Evolutionary conservation across 2,113 vertebrate species (phyloP).

Genomic region (Cathartes aura): DNA sequence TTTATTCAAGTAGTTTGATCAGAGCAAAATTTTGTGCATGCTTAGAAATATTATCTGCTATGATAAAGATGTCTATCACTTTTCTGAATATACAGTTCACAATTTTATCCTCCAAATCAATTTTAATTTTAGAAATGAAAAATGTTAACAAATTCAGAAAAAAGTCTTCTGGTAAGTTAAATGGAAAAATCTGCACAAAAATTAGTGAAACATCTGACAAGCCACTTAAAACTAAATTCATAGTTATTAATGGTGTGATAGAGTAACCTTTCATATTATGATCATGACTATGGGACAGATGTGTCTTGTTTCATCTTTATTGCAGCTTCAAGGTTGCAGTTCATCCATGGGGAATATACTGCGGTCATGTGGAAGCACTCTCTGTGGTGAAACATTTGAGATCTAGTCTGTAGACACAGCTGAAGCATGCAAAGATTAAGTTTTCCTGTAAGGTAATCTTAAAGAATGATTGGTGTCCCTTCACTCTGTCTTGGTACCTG

Average conservation of each 20-base stretch:
- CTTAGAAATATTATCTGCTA: not conserved
- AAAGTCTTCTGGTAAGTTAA: not conserved
- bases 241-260: not conserved
- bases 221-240: not conserved
- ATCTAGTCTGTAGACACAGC: not conserved
- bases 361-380: not conserved
- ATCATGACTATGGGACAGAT: not conserved
- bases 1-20: not conserved
- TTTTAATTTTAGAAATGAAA: not conserved
- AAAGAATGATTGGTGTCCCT: not conserved
- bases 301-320: not conserved
- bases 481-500: not conserved
- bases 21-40: not conserved
- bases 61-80: not conserved
- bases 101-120: not conserved
- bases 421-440: not conserved
- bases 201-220: not conserved
- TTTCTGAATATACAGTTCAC: not conserved
- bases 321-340: not conserved
- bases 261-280: not conserved
- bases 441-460: not conserved
- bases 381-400: not conserved
- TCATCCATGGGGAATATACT: not conserved
- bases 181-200: not conserved
- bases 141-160: not conserved